phyloP scores from a whole-genome alignment of 2,888 invertebrate species.

The Caenorhabditis panamensis region DNA sequence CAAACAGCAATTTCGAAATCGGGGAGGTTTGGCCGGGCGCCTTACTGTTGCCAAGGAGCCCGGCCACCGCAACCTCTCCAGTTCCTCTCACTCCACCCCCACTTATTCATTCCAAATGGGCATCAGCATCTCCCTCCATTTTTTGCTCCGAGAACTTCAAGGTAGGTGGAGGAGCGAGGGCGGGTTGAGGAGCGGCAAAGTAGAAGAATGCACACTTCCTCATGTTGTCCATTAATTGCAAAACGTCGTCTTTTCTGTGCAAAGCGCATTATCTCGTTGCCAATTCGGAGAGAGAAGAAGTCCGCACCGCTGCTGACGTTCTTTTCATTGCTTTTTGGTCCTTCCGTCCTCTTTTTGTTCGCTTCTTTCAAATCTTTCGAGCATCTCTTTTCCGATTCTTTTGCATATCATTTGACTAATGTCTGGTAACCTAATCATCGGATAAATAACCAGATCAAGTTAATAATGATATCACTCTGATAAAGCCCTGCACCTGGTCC shows the following conservation, averaged over 20 bases:
- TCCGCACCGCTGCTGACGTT: constrained; percentile 26
- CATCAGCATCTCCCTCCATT: constrained; percentile 45
- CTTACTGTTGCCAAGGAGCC: constrained; percentile 45
- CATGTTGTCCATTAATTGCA: constrained; percentile 53
- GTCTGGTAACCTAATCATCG: constrained; percentile 6
- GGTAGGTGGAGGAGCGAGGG: constrained; percentile 31
- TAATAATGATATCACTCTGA: constrained; percentile 37
- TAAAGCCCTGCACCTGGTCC: constrained; percentile 13
- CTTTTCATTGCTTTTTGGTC: constrained; percentile 48
- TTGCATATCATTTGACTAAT: not conserved
- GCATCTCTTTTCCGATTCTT: not conserved
- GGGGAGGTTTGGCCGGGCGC: not conserved
- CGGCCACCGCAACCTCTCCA: constrained; percentile 8
- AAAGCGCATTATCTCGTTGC: constrained; percentile 47
- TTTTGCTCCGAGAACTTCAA: constrained; percentile 47
- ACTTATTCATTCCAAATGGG: constrained; percentile 22
- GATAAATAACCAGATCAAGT: constrained; percentile 34
- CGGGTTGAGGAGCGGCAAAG: not conserved
- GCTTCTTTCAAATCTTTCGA: constrained; percentile 5
- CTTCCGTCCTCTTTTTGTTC: constrained; percentile 14
- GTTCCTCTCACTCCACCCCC: not conserved
- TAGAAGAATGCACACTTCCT: constrained; percentile 34
- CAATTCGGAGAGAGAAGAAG: constrained; percentile 16
- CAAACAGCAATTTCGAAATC: constrained; percentile 60
- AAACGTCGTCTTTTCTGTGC: constrained; percentile 41